phyloP scores from a whole-genome alignment of 2,888 invertebrate genomes.

The Dusona sp. region DNA sequence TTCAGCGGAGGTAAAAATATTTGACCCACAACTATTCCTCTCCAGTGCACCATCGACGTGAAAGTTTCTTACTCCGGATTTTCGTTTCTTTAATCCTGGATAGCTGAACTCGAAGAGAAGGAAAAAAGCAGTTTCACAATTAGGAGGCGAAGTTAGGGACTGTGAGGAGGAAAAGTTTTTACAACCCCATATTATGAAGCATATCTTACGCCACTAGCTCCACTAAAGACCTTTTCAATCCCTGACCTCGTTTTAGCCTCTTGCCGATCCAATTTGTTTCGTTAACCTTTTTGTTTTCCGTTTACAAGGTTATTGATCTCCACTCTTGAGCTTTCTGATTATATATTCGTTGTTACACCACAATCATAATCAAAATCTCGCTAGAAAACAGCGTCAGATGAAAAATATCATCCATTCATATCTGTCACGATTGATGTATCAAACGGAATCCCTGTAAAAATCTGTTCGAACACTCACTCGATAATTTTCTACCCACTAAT shows the following conservation, averaged over 20 bases:
- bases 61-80: slow-evolving; percentile 51
- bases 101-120: neutral
- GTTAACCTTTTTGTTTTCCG: slow-evolving; percentile 21
- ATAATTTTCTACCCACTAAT: neutral
- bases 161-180: slow-evolving; percentile 45
- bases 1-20: slow-evolving; percentile 51
- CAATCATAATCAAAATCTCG: neutral
- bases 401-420: neutral
- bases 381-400: neutral
- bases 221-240: slow-evolving; percentile 43
- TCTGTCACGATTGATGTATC: neutral
- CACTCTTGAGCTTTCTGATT: slow-evolving; percentile 15
- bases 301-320: slow-evolving; percentile 1
- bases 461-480: neutral
- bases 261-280: slow-evolving; percentile 19
- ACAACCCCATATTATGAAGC: slow-evolving; percentile 46
- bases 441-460: neutral
- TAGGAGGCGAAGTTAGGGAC: slow-evolving; percentile 41
- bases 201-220: slow-evolving; percentile 48
- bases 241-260: slow-evolving; percentile 11
- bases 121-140: slow-evolving; percentile 53
- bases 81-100: slow-evolving; percentile 38
- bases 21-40: slow-evolving; percentile 35
- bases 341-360: slow-evolving; percentile 3
- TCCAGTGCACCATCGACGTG: slow-evolving; percentile 25